Percentiles rank a stretch among this genome's conserved stretches.
These are phyloP conservation scores for Enteromius thamalakanensis DNA, from an alignment of 2,797 vertebrate species.

Conservation along the genomic window DNA sequence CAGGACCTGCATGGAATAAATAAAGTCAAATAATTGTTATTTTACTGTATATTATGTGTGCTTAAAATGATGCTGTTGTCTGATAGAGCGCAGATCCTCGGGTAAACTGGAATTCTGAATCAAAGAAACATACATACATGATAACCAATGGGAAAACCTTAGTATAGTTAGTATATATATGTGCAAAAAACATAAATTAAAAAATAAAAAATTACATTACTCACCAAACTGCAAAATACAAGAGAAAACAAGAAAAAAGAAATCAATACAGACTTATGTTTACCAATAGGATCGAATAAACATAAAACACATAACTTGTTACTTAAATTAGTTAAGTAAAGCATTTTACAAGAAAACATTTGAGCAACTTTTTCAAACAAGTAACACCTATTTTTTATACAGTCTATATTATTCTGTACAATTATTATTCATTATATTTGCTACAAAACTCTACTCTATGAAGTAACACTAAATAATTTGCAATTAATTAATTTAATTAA, in stretches of 20 bases:
- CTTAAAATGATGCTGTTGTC: background rate
- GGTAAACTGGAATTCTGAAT: background rate
- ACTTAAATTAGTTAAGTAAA: too few species aligned
- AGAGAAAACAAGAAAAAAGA: too few species aligned
- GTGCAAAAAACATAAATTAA: background rate
- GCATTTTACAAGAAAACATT: too few species aligned
- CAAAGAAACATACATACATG: background rate
- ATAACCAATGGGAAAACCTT: background rate
- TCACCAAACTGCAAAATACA: too few species aligned
- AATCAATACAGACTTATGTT: background rate
- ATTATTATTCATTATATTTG: background rate
- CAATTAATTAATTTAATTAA: background rate
- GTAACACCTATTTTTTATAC: background rate
- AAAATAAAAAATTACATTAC: too few species aligned
- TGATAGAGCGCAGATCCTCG: too few species aligned
- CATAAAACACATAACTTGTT: background rate
- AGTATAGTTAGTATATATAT: background rate
- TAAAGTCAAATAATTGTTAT: background rate
- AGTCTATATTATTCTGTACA: background rate
- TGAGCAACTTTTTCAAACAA: too few species aligned
- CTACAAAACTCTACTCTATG: background rate
- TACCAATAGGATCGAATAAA: background rate
- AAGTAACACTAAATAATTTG: background rate
- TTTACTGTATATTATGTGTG: background rate
- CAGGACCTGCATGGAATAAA: conserved; percentile 74